Conservation (phyloP, 2,113 vertebrate genomes). For the Ifrita kowaldi region DNA sequence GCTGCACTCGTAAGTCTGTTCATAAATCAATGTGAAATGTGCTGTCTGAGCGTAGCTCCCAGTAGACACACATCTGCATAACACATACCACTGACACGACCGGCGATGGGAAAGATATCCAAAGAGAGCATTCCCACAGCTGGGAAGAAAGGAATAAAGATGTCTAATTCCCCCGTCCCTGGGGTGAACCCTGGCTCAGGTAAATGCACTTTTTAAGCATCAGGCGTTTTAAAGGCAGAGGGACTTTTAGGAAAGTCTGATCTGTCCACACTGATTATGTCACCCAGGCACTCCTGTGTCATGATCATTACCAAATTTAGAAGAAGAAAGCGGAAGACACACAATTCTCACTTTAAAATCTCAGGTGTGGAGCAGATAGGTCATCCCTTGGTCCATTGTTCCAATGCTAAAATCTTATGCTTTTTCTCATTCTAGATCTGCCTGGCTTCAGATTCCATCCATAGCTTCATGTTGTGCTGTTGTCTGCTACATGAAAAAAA, state of each 20-base stretch:
- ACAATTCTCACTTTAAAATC: not conserved
- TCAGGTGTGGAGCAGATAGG: not conserved
- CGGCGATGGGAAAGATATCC: not conserved
- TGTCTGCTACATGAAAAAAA: not conserved
- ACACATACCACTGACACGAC: conserved; percentile 46
- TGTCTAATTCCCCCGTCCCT: not conserved
- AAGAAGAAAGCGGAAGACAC: not conserved
- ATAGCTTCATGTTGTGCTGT: not conserved
- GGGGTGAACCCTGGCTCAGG: conserved; percentile 5
- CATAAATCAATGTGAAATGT: conserved; percentile 50
- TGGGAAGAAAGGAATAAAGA: not conserved
- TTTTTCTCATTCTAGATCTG: not conserved
- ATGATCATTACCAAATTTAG: not conserved
- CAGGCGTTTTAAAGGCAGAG: not conserved
- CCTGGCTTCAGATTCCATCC: not conserved
- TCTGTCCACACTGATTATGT: not conserved
- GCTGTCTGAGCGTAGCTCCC: conserved; percentile 38
- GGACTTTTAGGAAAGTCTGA: not conserved
- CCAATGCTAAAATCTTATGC: not conserved
- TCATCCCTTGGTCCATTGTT: not conserved
- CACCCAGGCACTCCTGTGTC: not conserved
- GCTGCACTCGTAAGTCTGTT: not conserved
- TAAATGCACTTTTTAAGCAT: not conserved
- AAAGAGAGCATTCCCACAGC: conserved; percentile 37
- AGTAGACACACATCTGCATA: conserved; percentile 40